These are phyloP conservation scores for Caenorhabditis sp. DNA, from an alignment of 2,888 invertebrate genomes.

Conservation along the genomic window DNA sequence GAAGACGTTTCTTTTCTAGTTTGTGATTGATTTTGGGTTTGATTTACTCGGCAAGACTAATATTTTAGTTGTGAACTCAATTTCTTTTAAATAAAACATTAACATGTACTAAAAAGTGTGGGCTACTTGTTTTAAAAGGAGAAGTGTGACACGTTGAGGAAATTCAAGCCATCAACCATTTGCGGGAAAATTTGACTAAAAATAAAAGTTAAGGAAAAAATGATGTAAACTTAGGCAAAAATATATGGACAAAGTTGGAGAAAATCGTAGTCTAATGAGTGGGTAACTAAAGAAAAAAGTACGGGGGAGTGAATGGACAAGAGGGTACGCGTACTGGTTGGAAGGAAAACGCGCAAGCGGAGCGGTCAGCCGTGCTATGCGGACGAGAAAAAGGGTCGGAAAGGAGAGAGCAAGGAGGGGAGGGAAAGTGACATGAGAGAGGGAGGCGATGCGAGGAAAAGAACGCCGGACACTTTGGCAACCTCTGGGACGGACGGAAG, in stretches of 20 bases:
- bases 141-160: not conserved
- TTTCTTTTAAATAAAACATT: too few species aligned
- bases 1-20: not conserved
- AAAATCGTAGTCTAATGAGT: not conserved
- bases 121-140: conserved; percentile 4
- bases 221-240: not conserved
- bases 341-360: conserved; percentile 3
- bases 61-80: not conserved
- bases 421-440: conserved; percentile 17
- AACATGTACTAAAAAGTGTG: not conserved
- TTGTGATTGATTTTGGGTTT: not conserved
- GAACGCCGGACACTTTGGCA: conserved; percentile 5
- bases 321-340: conserved; percentile 43
- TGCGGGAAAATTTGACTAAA: not conserved
- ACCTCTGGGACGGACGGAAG: conserved; percentile 19
- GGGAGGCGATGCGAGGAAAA: conserved; percentile 20
- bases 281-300: too few species aligned
- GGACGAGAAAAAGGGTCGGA: not conserved
- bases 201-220: not conserved
- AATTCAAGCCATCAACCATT: not conserved
- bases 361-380: conserved; percentile 2
- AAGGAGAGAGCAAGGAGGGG: conserved; percentile 1
- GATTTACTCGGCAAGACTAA: not conserved
- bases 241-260: not conserved
- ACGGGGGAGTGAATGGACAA: not conserved